These are phyloP conservation scores for Hesperophylax magnus DNA, from an alignment of 1,140 invertebrate genomes.

Conservation along the genomic window DNA sequence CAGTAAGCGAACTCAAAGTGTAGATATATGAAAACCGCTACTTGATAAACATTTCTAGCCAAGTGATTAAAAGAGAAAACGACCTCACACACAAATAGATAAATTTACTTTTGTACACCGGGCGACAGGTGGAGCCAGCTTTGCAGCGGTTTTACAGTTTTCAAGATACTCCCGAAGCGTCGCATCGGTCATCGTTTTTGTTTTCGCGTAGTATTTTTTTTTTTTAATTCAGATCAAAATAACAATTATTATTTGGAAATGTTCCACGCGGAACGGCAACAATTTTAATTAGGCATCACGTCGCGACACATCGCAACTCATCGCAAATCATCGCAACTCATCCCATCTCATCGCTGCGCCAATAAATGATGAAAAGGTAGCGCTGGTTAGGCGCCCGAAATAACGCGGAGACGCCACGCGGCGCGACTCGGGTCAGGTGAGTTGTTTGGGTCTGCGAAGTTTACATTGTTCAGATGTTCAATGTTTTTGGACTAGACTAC, in stretches of 20 bases:
- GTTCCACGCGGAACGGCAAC: conserved; percentile 13
- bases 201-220: neutral
- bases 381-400: neutral
- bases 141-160: neutral
- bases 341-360: neutral
- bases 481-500: conserved; percentile 7
- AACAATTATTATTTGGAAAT: conserved; percentile 30
- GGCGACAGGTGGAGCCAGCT: conserved; percentile 23
- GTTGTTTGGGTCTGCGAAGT: no score
- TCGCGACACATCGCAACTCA: neutral
- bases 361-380: neutral
- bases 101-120: conserved; percentile 5
- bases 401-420: neutral
- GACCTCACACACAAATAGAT: neutral
- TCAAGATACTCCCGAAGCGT: neutral
- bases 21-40: neutral
- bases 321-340: neutral
- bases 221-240: conserved; percentile 19
- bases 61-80: neutral
- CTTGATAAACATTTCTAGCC: conserved; percentile 2
- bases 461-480: no score
- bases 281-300: conserved; percentile 27
- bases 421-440: no score
- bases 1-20: no score
- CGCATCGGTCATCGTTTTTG: conserved; percentile 5